Conservation (phyloP, 30 jellyfish, hydroid and myxozoan species). For the Hydra vulgaris region DNA sequence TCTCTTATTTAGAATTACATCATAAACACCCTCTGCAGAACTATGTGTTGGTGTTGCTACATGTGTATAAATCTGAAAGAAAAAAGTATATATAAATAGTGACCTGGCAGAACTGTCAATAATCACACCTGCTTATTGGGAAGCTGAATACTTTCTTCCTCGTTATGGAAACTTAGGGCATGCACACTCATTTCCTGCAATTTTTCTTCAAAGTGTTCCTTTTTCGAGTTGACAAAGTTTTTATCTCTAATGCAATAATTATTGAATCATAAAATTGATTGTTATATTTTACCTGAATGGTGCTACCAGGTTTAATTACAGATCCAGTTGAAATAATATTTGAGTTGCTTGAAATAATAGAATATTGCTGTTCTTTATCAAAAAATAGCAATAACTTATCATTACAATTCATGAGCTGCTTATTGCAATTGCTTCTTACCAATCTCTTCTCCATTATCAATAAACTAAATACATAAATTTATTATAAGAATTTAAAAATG, state of each 20-base stretch:
- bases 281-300: background rate
- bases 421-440: background rate
- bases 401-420: background rate
- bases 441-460: too few relatives aligned
- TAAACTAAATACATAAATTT: too few relatives aligned
- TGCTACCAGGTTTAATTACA: background rate
- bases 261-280: background rate
- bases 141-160: background rate
- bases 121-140: background rate
- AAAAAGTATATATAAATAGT: background rate
- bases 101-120: background rate
- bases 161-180: background rate
- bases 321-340: background rate
- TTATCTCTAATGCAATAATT: background rate
- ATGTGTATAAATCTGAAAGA: background rate
- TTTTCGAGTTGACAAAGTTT: background rate
- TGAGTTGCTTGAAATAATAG: background rate
- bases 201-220: background rate
- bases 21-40: background rate
- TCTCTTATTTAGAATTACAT: background rate
- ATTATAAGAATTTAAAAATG: too few relatives aligned
- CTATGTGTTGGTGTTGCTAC: background rate
- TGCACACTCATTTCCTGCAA: background rate
- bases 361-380: background rate
- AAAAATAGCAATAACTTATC: background rate